Evolutionary conservation across 2,113 vertebrate genomes (phyloP).

Genomic region (Climacteris rufus): DNA sequence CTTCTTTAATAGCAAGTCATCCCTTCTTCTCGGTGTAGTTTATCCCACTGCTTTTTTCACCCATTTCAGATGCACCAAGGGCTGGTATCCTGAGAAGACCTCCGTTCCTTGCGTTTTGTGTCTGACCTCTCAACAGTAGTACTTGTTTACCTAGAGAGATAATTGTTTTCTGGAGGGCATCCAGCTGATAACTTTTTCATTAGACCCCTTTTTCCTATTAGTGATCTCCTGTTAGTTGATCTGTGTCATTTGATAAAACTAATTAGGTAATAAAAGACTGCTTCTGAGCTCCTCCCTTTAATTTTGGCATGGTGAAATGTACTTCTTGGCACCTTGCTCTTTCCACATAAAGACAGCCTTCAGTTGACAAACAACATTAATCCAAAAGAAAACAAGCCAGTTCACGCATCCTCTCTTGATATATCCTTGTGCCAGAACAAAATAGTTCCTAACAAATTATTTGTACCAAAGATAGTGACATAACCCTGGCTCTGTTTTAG

Average conservation of each 20-base stretch:
- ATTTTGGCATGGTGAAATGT: slow-evolving; percentile 43
- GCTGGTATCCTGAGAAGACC: slow-evolving; percentile 25
- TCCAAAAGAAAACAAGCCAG: slow-evolving; percentile 42
- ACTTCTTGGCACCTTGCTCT: background rate
- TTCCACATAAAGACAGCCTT: slow-evolving; percentile 38
- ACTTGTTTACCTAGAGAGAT: slow-evolving; percentile 45
- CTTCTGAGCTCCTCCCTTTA: slow-evolving; percentile 54
- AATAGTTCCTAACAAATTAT: slow-evolving; percentile 54
- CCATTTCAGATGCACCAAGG: background rate
- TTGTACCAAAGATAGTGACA: slow-evolving; percentile 52
- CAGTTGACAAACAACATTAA: slow-evolving; percentile 47
- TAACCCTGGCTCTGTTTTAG: slow-evolving; percentile 37
- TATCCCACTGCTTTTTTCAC: background rate
- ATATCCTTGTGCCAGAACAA: slow-evolving; percentile 41
- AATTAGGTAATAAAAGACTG: slow-evolving; percentile 55
- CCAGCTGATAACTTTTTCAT: slow-evolving; percentile 52
- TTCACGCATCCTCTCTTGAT: slow-evolving; percentile 28
- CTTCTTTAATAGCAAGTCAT: background rate
- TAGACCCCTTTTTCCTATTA: slow-evolving; percentile 42
- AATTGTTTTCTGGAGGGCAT: slow-evolving; percentile 40
- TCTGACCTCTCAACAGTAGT: slow-evolving; percentile 28
- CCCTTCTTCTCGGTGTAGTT: background rate
- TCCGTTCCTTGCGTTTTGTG: background rate
- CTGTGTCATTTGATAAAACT: slow-evolving; percentile 61
- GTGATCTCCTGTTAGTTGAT: slow-evolving; percentile 48